Conservation (phyloP, 1,140 invertebrate genomes). For the Glossosoma conforme region DNA sequence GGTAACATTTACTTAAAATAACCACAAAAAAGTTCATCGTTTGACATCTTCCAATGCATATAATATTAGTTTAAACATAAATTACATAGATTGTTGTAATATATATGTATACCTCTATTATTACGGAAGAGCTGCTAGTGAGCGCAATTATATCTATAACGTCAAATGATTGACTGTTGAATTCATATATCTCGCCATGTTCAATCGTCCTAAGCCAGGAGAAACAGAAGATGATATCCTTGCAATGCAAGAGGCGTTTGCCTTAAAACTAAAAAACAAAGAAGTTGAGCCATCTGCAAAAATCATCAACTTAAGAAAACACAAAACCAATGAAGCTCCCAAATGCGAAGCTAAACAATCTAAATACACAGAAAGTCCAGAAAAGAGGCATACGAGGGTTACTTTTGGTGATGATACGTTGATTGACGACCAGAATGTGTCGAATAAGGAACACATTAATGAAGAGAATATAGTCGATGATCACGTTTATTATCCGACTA, state of each 20-base stretch:
- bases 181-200: too few relatives aligned
- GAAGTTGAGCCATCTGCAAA: constrained; percentile 54
- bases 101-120: too few relatives aligned
- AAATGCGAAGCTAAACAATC: constrained; percentile 37
- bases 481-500: constrained; percentile 45
- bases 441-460: constrained; percentile 38
- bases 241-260: constrained; percentile 63
- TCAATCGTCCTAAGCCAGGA: constrained; percentile 53
- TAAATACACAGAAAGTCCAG: constrained; percentile 43
- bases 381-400: constrained; percentile 32
- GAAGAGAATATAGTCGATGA: constrained; percentile 38
- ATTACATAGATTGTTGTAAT: too few relatives aligned
- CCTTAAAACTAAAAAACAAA: constrained; percentile 45
- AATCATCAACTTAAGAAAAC: constrained; percentile 49
- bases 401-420: constrained; percentile 30
- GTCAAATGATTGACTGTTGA: too few relatives aligned
- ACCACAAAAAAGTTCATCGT: too few relatives aligned
- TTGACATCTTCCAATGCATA: too few relatives aligned
- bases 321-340: constrained; percentile 21
- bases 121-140: too few relatives aligned
- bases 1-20: too few relatives aligned
- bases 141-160: too few relatives aligned
- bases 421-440: constrained; percentile 37
- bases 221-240: constrained; percentile 66
- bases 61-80: too few relatives aligned